phyloP scores from a whole-genome alignment of 2,113 vertebrate genomes.

The Cheirogaleus medius region DNA sequence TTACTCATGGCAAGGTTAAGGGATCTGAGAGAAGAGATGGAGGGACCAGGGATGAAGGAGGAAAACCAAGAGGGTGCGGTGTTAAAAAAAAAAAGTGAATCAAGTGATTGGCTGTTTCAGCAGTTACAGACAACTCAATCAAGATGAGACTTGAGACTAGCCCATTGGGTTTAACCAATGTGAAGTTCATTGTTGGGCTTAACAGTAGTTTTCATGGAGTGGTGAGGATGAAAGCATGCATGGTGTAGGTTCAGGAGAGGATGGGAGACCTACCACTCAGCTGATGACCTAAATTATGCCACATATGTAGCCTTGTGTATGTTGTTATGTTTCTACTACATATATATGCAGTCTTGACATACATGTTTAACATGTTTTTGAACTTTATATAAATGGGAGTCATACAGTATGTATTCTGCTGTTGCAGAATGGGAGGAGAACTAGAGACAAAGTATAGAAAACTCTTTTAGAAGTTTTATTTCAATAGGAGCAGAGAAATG shows the following conservation, averaged over 20 bases:
- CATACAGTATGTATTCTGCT: not conserved
- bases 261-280: not conserved
- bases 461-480: conserved; percentile 1
- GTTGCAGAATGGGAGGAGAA: not conserved
- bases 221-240: not conserved
- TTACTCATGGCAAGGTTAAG: not conserved
- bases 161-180: not conserved
- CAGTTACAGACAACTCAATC: not conserved
- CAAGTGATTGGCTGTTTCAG: not conserved
- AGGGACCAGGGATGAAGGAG: not conserved
- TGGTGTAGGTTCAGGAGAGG: not conserved
- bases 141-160: not conserved
- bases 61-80: not conserved
- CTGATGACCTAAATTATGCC: not conserved
- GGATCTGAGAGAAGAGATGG: not conserved
- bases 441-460: not conserved
- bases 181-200: not conserved
- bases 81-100: not conserved
- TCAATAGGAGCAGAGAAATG: conserved; percentile 29
- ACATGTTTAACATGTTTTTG: not conserved
- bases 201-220: not conserved
- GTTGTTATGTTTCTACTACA: not conserved
- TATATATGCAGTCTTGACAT: not conserved
- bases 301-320: not conserved
- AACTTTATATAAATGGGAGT: not conserved